Evolutionary conservation across 2,888 invertebrate species (phyloP).

Genomic region (Troilus luridus): DNA sequence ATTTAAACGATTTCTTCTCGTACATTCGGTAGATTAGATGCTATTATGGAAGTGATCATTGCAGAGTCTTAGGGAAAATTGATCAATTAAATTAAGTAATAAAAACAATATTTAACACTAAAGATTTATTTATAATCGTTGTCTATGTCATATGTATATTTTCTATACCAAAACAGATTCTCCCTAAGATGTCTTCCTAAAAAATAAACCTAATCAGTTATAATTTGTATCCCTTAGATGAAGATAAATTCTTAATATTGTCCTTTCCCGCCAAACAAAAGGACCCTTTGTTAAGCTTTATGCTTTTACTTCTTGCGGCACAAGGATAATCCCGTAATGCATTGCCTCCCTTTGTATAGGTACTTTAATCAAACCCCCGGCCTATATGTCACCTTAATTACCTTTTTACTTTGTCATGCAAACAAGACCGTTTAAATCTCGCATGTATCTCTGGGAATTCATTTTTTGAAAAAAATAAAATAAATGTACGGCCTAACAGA

Average conservation of each 20-base stretch:
- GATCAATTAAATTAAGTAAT: no score
- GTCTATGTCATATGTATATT: no score
- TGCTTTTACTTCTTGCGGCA: not conserved
- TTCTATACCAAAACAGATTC: not conserved
- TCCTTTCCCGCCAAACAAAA: not conserved
- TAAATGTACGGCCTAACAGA: no score
- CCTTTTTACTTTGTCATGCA: slow-evolving; percentile 34
- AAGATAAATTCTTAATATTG: not conserved
- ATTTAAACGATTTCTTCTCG: no score
- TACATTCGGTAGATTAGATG: no score
- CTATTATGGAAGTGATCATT: no score
- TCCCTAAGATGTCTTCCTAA: not conserved
- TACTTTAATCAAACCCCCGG: not conserved
- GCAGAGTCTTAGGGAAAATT: no score
- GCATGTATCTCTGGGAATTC: not conserved
- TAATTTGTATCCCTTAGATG: not conserved
- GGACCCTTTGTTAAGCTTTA: not conserved
- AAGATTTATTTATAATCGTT: no score
- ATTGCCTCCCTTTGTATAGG: not conserved
- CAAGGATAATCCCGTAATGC: not conserved
- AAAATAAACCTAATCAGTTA: not conserved
- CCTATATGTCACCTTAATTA: not conserved
- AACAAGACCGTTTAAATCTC: slow-evolving; percentile 13
- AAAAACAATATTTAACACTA: no score
- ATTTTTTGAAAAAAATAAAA: not conserved